Evolutionary conservation across 2,888 invertebrate species (phyloP).

Genomic region (Strigamia maritima): DNA sequence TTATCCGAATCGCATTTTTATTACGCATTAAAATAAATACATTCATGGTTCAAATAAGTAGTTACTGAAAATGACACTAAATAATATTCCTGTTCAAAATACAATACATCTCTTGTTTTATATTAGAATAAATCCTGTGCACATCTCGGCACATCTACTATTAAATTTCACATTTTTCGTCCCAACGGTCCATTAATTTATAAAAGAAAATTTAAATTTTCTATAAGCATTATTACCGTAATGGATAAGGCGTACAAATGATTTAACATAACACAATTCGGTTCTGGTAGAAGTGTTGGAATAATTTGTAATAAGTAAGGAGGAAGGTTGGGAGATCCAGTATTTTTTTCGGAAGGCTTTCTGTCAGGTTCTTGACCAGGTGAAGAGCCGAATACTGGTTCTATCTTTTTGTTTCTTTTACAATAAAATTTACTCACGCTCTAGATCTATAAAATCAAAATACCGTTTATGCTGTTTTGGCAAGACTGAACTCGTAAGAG

Average conservation of each 20-base stretch:
- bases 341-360: conserved; percentile 88
- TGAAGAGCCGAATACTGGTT: conserved; percentile 48
- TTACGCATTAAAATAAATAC: background rate
- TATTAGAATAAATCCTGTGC: conserved; percentile 8
- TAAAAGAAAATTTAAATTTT: too few relatives aligned
- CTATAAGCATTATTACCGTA: conserved; percentile 64
- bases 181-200: too few relatives aligned
- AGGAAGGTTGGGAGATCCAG: conserved; percentile 93
- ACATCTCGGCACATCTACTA: background rate
- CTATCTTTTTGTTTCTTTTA: conserved; percentile 21
- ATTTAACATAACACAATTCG: conserved; percentile 99
- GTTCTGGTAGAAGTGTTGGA: conserved; percentile 95
- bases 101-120: background rate
- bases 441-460: background rate
- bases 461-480: conserved; percentile 63
- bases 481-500: too few relatives aligned
- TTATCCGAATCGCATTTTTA: background rate
- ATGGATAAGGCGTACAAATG: conserved; percentile 99
- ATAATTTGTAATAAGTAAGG: conserved; percentile 98
- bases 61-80: conserved; percentile 1
- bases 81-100: conserved; percentile 4
- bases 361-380: conserved; percentile 73
- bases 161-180: background rate
- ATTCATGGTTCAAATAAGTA: conserved; percentile 3
- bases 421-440: background rate